Base-by-base conservation (phyloP, 2,888 invertebrate species). In the Sialis lutaria region DNA sequence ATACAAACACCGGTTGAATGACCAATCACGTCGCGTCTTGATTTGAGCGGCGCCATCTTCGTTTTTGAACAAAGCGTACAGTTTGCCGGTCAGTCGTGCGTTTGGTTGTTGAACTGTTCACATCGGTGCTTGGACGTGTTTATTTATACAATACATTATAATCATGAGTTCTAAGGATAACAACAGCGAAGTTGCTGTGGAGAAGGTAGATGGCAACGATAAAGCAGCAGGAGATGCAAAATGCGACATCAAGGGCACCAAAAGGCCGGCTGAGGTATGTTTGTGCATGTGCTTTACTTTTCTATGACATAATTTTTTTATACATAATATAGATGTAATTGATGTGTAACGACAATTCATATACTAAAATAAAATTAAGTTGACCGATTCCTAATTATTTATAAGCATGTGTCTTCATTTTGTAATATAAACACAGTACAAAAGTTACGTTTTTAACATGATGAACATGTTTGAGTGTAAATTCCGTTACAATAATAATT, bases 201-300 rank as follows among this genome's bases (percentile, higher is more conserved):
- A 85, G 71, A 85, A 85, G 76, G 73, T 77, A 63, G 75, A 76
- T 64, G 84, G 82, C 64, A 74, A 72, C 67, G 84, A 84, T 62
- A 83, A 84, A 71, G 74, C 74, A 63, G 69, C 75, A 55, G 65
- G 62, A 51, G 83, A 84, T 64, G 75, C 79, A 49, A 85, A 85
- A 74, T 80, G 82, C 69, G 84, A 84, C 64, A 72, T 85, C 64
- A 86, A 86, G 73, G 86, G 84, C 70, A 82, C 82, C 64, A 87
- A 87, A 73, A 79, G 87, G 74, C 79, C 85, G 71, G 84, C 85
- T 61, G 86, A 86, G 79, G 86, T 86, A 69, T 81, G 83, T 77
- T 22, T 22, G 22, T 22, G 22, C 22, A 22, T 22, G 22, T 22
- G 22, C 22, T 22, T 22, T 22, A 22, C 22, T 22, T 22, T 22